A percentile compares a stretch with the other conserved stretches of the same genome.
Evolutionary conservation across 1,140 invertebrate genomes (phyloP).

Genomic region (Psilanteris sp.): DNA sequence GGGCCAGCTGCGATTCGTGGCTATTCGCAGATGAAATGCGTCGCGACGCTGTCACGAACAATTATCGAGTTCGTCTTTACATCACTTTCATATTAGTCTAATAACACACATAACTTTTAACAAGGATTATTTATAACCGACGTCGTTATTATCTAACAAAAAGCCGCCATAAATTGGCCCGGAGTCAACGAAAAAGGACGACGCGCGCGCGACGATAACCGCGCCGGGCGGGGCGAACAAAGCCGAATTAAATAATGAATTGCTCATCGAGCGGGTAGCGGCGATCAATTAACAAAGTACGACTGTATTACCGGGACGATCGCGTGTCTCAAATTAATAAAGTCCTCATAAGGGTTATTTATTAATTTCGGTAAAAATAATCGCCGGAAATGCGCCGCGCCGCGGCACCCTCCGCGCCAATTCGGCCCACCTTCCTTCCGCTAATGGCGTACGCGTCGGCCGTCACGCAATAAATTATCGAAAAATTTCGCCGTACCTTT

Average conservation of each 20-base stretch:
- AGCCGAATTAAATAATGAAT: constrained; percentile 28
- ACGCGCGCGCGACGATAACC: not conserved
- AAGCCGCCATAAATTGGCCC: constrained; percentile 19
- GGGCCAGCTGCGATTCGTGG: constrained; percentile 53
- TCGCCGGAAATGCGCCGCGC: constrained; percentile 59
- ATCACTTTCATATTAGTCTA: constrained; percentile 61
- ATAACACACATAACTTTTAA: constrained; percentile 39
- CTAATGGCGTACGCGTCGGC: constrained; percentile 25
- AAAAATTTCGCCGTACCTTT: constrained; percentile 46
- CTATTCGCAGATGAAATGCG: constrained; percentile 61
- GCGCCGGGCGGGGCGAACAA: constrained; percentile 8
- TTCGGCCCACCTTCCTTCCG: constrained; percentile 39
- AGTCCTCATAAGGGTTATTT: constrained; percentile 57
- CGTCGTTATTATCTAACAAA: constrained; percentile 19
- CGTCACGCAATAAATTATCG: constrained; percentile 64
- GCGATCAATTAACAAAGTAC: constrained; percentile 7
- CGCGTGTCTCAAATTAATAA: constrained; percentile 53
- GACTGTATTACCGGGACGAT: constrained; percentile 22
- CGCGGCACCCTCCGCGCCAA: constrained; percentile 28
- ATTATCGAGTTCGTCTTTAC: constrained; percentile 58
- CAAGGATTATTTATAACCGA: constrained; percentile 42
- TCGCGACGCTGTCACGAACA: constrained; percentile 55
- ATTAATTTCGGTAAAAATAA: constrained; percentile 60
- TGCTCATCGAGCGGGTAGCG: constrained; percentile 5
- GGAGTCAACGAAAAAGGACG: constrained; percentile 6